These are phyloP conservation scores for Phrixothrix hirtus DNA, from an alignment of 2,888 invertebrate genomes.

Conservation along the genomic window DNA sequence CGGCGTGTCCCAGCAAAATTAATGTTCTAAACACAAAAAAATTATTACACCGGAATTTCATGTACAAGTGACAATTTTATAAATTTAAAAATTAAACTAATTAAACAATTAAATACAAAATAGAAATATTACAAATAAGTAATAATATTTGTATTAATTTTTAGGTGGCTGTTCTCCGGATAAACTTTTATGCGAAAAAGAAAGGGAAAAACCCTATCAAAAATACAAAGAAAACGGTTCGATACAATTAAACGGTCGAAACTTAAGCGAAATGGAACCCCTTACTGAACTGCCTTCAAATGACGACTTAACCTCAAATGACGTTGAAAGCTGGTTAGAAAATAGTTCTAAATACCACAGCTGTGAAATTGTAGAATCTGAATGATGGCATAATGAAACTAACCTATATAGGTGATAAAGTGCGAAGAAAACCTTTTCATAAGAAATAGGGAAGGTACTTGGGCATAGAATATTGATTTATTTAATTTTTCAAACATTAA, in stretches of 20 bases:
- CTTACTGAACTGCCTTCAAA: constrained; percentile 68
- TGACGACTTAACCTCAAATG: constrained; percentile 67
- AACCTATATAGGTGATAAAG: no score
- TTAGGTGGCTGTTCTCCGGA: constrained; percentile 52
- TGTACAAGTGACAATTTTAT: no score
- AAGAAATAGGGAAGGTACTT: no score
- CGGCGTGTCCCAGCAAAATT: no score
- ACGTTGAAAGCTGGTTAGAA: constrained; percentile 73
- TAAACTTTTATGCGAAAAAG: constrained; percentile 47
- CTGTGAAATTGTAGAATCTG: constrained; percentile 65
- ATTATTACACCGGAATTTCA: no score
- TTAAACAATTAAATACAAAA: no score
- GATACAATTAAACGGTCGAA: constrained; percentile 55
- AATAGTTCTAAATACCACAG: constrained; percentile 77
- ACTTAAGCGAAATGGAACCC: constrained; percentile 66
- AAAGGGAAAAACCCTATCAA: constrained; percentile 49
- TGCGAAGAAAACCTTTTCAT: no score
- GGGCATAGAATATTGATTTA: no score
- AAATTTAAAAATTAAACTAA: no score
- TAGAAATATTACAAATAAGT: constrained; percentile 21
- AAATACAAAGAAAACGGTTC: constrained; percentile 52
- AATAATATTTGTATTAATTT: constrained; percentile 11
- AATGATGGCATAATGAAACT: background rate
- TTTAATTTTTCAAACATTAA: no score
- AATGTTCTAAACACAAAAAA: no score